Evolutionary conservation across 1,140 invertebrate genomes (phyloP).

Genomic region (Aphaenogaster rudis): DNA sequence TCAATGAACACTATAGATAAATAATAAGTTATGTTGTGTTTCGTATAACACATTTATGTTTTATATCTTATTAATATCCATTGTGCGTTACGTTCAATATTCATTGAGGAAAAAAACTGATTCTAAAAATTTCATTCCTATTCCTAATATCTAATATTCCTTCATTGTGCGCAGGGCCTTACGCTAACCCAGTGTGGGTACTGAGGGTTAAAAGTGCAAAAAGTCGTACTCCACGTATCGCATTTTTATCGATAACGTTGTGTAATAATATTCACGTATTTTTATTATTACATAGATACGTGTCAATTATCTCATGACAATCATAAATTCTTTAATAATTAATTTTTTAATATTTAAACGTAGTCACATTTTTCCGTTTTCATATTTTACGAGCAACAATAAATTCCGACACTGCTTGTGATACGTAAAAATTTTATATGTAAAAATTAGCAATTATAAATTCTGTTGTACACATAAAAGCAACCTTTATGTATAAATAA

Average conservation of each 20-base stretch:
- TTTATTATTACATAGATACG: conserved; percentile 4
- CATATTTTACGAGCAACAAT: not conserved
- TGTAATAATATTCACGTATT: not conserved
- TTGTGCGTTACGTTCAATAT: too few relatives aligned
- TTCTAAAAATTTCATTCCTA: too few relatives aligned
- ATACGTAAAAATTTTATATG: conserved; percentile 9
- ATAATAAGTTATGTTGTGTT: too few relatives aligned
- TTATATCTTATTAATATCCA: too few relatives aligned
- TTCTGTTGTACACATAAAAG: not conserved
- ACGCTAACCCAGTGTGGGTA: too few relatives aligned
- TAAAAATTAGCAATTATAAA: conserved; percentile 33
- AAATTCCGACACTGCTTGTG: not conserved
- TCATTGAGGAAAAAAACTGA: too few relatives aligned
- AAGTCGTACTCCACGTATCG: not conserved
- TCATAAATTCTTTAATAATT: not conserved
- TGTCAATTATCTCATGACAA: not conserved
- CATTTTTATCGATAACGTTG: not conserved
- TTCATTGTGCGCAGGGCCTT: too few relatives aligned
- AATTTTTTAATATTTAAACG: not conserved
- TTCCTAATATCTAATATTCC: too few relatives aligned
- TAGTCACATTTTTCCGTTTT: not conserved
- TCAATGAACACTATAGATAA: too few relatives aligned
- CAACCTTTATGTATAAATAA: conserved; percentile 22
- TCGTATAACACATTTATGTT: too few relatives aligned
- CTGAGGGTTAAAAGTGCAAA: not conserved